Evolutionary conservation across 2,113 vertebrate genomes (phyloP).

Genomic region (Tangachromis dhanisi): DNA sequence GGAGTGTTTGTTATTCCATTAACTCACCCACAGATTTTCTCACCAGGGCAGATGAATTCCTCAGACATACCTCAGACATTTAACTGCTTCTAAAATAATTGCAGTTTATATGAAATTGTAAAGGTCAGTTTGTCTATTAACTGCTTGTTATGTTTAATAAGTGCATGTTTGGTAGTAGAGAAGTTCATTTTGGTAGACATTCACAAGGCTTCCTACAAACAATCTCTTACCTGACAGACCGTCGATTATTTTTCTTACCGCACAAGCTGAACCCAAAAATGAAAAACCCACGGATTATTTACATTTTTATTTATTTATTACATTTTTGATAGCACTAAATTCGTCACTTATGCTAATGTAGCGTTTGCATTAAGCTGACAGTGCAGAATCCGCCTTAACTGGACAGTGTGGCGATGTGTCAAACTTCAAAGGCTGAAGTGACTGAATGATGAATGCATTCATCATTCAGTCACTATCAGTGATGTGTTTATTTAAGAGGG

Average conservation of each 20-base stretch:
- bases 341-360: background rate
- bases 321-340: background rate
- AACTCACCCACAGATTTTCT: background rate
- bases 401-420: background rate
- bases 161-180: background rate
- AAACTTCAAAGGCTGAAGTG: conserved; percentile 1
- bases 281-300: background rate
- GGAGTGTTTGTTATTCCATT: background rate
- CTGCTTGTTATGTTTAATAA: background rate
- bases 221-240: background rate
- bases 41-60: background rate
- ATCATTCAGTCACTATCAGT: background rate
- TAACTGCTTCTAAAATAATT: background rate
- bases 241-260: background rate
- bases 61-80: background rate
- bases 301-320: background rate
- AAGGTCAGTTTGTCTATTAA: background rate
- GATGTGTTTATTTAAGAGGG: conserved; percentile 18
- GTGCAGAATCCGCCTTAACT: background rate
- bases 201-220: background rate
- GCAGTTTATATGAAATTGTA: background rate
- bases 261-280: background rate
- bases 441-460: conserved; percentile 8
- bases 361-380: background rate
- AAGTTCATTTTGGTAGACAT: background rate